Evolutionary conservation across 2,888 invertebrate genomes (phyloP), one percentile per base, ranked within the genome.

Genomic region (Mythimna ferrago): DNA sequence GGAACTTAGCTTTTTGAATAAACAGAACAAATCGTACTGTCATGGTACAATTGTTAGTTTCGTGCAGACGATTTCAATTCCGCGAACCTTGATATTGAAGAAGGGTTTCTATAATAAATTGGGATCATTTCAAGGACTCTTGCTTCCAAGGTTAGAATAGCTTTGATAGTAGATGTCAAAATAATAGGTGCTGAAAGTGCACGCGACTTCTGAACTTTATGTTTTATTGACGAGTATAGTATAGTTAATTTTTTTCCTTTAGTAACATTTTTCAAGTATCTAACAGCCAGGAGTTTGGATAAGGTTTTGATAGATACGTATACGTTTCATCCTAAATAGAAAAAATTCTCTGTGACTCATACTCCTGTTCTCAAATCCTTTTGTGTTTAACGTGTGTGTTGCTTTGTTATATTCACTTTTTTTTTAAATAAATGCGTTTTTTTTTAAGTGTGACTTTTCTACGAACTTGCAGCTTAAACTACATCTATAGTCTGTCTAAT

Each of bases 1-100:
- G 11, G 54, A 21, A 64, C 14, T 51, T 66, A 44, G 35, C 41
- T 65, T 54, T 73, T 66, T 38, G 10, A 67, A 73, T 78, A 54
- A 57, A 75, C 60, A 70, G 58, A 76, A 72, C 66, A 71, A 85
- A 75, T 73, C 44, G 56, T 62, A 56, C 66, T 61, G 64, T 78
- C 58, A 75, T 79, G 71, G 38, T 58, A 14, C 35, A 41, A 66
- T 68, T 56, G 78, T 63, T 70, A 74, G 72, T 74, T 68, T 56
- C 1, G 35, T 58, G 60, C 32, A 0, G 35, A 60, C 54, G 48
- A 57, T 82, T 72, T 72, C 63, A 73, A 71, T 71, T 54, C 38
- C 21, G 21, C 14, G 35, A 62, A 48, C 66, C 61, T 63, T 71
- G 62, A 62, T 56, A 54, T 51, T 68, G 35, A 56, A 56, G 41